phyloP scores from a whole-genome alignment of 2,113 vertebrate species.

The Mormyrus iriodes region DNA sequence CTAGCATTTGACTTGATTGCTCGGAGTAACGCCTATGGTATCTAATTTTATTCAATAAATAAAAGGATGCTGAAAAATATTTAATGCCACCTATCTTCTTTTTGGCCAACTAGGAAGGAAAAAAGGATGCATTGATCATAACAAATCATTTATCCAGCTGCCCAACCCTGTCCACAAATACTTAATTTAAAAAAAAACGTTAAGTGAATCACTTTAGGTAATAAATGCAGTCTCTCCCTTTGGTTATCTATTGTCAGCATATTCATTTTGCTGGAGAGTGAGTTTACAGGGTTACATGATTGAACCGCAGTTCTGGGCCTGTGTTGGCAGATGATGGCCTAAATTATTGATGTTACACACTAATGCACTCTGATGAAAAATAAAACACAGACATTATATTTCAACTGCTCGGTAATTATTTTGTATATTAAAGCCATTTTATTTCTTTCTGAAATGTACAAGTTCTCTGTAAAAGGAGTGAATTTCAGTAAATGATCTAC shows the following conservation, averaged over 20 bases:
- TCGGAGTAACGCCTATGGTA: background rate
- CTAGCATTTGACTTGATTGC: background rate
- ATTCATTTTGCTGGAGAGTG: constrained; percentile 87
- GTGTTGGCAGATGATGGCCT: constrained; percentile 83
- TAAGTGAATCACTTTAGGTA: constrained; percentile 84
- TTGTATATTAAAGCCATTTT: constrained; percentile 86
- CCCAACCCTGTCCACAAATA: constrained; percentile 72
- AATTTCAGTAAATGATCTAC: constrained; percentile 21
- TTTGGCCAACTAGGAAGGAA: background rate
- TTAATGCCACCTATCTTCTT: background rate
- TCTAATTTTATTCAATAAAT: background rate
- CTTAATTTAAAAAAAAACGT: constrained; percentile 78
- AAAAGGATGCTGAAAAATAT: background rate
- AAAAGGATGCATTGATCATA: constrained; percentile 13
- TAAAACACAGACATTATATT: constrained; percentile 87
- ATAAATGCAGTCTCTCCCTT: constrained; percentile 83
- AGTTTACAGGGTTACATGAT: constrained; percentile 86
- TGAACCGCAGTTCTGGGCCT: constrained; percentile 83
- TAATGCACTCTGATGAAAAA: constrained; percentile 90
- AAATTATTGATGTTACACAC: constrained; percentile 90
- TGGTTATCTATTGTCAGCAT: constrained; percentile 85
- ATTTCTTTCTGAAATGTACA: constrained; percentile 72
- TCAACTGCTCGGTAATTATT: constrained; percentile 87
- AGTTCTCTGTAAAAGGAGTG: constrained; percentile 48
- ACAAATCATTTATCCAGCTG: constrained; percentile 57